These are phyloP conservation scores for Sinohyriopsis cumingii DNA, from an alignment of 2,888 invertebrate species.

Conservation along the genomic window DNA sequence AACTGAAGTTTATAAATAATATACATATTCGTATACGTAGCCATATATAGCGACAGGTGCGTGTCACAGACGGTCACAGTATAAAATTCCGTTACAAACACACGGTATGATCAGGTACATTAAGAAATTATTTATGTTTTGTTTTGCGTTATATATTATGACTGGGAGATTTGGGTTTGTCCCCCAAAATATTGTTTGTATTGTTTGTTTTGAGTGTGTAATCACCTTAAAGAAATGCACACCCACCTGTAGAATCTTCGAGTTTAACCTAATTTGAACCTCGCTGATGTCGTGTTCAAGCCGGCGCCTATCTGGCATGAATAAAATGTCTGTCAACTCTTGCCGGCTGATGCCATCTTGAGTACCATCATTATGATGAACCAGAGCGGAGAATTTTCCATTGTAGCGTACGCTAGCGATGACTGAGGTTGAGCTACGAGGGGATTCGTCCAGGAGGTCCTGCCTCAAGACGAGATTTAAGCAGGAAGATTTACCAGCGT, in stretches of 20 bases:
- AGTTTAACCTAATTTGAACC: slow-evolving; percentile 42
- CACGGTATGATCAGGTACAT: no score
- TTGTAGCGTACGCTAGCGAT: slow-evolving; percentile 53
- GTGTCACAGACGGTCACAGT: no score
- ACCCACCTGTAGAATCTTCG: slow-evolving; percentile 40
- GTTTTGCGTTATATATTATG: no score
- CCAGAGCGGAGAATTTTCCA: slow-evolving; percentile 25
- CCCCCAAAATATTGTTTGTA: no score
- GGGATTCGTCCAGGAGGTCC: slow-evolving; percentile 52
- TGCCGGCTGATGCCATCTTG: slow-evolving; percentile 19
- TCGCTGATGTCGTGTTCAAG: slow-evolving; percentile 39
- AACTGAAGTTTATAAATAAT: no score
- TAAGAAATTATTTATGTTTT: no score
- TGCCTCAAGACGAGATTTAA: slow-evolving; percentile 58
- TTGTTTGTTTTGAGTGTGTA: no score
- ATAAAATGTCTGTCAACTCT: slow-evolving; percentile 26
- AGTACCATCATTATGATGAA: slow-evolving; percentile 29
- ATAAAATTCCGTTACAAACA: no score
- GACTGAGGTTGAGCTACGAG: slow-evolving; percentile 57
- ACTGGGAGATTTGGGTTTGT: no score
- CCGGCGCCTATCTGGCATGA: slow-evolving; percentile 30
- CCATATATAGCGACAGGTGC: no score
- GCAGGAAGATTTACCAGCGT: slow-evolving; percentile 63
- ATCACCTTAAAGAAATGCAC: no score
- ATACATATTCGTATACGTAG: no score